A percentile compares a stretch with the other conserved stretches of the same genome.
Evolutionary conservation across 2,113 vertebrate species (phyloP).

Genomic region (Urocynchramus pylzowi): DNA sequence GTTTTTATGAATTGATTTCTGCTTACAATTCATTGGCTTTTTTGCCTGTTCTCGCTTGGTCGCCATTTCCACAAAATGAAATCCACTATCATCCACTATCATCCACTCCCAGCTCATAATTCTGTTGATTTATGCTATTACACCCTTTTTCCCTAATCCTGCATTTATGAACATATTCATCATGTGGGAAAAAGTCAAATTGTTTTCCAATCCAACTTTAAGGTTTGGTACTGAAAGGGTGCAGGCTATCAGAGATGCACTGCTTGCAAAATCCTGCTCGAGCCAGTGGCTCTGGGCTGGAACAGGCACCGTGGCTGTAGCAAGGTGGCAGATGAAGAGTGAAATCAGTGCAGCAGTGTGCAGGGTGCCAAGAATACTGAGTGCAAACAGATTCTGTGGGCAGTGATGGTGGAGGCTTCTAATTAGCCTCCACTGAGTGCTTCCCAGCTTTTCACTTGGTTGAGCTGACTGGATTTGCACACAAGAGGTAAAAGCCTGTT

Average conservation of each 20-base stretch:
- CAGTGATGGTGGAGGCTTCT: not conserved
- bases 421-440: not conserved
- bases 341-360: not conserved
- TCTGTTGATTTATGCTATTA: not conserved
- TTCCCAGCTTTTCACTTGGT: not conserved
- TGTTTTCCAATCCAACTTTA: not conserved
- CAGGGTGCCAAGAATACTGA: constrained; percentile 45
- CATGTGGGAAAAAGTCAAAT: fast-evolving
- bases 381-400: constrained; percentile 32
- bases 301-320: not conserved
- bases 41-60: not conserved
- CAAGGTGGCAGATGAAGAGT: constrained; percentile 7
- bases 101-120: not conserved
- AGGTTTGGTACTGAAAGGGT: not conserved
- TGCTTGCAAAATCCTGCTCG: not conserved
- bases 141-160: not conserved
- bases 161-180: not conserved
- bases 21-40: not conserved
- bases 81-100: no score
- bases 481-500: not conserved
- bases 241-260: not conserved
- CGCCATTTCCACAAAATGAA: fast-evolving
- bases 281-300: not conserved
- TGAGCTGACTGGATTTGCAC: not conserved
- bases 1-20: not conserved